Evolutionary conservation across 2,113 vertebrate genomes (phyloP), one percentile per base, ranked within the genome.

Genomic region (Dunckerocampus dactyliophorus): DNA sequence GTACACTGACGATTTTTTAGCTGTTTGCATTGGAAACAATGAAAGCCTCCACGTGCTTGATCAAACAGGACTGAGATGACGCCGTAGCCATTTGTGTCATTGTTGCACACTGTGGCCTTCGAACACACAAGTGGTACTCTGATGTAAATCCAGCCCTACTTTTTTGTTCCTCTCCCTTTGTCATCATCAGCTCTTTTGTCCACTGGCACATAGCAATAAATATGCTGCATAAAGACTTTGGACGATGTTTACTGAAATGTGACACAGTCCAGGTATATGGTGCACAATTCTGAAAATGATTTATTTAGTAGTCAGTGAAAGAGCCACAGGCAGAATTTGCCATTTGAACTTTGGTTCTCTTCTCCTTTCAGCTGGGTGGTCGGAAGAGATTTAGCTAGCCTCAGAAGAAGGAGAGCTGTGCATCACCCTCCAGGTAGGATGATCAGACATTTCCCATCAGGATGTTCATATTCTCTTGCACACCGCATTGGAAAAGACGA

Each of bases 111-210:
- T 24, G 43, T 57, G 47, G 49, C 61, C 65, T 65, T 69, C 31
- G 62, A 77, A 67, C 28, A 52, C 59, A 43, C 51, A 57, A 71
- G 63, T 69, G 62, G 56, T 31, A 59, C 57, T 66, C 57, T 62
- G 17, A 45, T 22, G 49, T 21, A 21, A 42, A 20, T 21, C 4
- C 62, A 47, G 19, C 28, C 13, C 16, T 47, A 21, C 24, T 59
- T 52, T 47, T n/a, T 31, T 4, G 13, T 12, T 12, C 39, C 14
- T 43, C 21, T 57, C 46, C 42, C 31, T 63, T 53, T 28, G 11
- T 47, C 63, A 59, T 58, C 39, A 22, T 49, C 19, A 42, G 19
- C 16, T 22, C 12, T 39, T 47, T 16, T 43, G 12, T 51, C 11
- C 19, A 9, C 15, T 58, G 63, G 53, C 3, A 49, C 42, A 20